A percentile compares a stretch with the other conserved stretches of the same genome.
Conservation (phyloP, 2,113 vertebrate genomes). For the Lanius ludovicianus region DNA sequence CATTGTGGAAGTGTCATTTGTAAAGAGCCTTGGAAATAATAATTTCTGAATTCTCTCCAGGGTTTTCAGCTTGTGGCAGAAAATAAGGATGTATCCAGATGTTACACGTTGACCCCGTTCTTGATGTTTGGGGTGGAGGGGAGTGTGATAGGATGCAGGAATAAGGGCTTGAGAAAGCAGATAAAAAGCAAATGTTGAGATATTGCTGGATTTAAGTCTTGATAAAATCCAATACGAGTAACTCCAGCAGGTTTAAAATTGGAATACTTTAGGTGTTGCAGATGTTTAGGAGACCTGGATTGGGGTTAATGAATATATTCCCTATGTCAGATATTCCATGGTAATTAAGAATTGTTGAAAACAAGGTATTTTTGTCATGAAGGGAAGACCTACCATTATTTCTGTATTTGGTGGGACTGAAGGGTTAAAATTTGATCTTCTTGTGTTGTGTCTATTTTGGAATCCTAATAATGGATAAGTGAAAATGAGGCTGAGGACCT, state of each 20-base stretch:
- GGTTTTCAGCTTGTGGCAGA: background rate
- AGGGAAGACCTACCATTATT: background rate
- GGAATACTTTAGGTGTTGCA: background rate
- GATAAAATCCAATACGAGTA: background rate
- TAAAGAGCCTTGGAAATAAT: background rate
- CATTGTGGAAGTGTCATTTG: background rate
- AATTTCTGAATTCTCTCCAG: background rate
- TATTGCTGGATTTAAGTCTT: background rate
- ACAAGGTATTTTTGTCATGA: background rate
- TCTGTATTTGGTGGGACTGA: background rate
- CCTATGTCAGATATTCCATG: background rate
- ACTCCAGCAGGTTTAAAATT: background rate
- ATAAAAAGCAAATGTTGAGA: background rate
- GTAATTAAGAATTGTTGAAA: background rate
- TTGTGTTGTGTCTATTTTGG: background rate
- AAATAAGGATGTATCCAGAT: background rate
- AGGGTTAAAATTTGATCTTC: background rate
- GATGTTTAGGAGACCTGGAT: background rate
- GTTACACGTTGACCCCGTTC: background rate
- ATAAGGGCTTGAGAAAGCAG: background rate
- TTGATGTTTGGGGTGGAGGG: background rate
- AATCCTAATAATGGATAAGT: background rate
- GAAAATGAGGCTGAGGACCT: background rate
- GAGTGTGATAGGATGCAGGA: background rate
- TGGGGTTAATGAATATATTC: background rate